A percentile compares a stretch with the other conserved stretches of the same genome.
phyloP scores from a whole-genome alignment of 2,797 vertebrate species.

The Darevskia mixta region DNA sequence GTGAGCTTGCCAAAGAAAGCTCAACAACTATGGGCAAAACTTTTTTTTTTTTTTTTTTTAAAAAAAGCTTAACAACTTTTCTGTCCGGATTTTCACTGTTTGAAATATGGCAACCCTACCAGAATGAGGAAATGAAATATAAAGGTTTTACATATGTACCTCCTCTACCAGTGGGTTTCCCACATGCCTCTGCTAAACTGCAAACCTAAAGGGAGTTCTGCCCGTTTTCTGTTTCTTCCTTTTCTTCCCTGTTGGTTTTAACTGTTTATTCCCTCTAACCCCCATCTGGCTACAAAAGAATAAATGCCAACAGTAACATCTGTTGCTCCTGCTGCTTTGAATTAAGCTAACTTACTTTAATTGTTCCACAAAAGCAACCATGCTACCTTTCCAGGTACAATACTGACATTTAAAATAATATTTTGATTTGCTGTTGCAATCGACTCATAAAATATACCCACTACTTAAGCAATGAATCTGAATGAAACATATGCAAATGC shows the following conservation, averaged over 20 bases:
- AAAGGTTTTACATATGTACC: not conserved
- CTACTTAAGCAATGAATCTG: constrained; percentile 27
- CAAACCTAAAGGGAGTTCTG: constrained; percentile 42
- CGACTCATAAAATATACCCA: constrained; percentile 32
- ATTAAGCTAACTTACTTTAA: constrained; percentile 76
- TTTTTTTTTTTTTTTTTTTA: too few species aligned
- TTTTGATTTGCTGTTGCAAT: constrained; percentile 49
- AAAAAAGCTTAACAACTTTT: too few species aligned
- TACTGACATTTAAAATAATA: constrained; percentile 61
- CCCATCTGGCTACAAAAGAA: constrained; percentile 64
- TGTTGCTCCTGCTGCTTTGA: constrained; percentile 74
- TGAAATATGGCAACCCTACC: too few species aligned
- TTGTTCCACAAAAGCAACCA: constrained; percentile 59
- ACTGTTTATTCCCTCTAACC: constrained; percentile 69
- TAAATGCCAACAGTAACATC: constrained; percentile 68
- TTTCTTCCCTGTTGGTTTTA: constrained; percentile 5
- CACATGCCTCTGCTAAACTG: constrained; percentile 11
- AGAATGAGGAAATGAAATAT: not conserved
- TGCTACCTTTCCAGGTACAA: constrained; percentile 66
- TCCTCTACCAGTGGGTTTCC: not conserved
- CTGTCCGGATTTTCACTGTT: too few species aligned
- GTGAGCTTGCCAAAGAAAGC: too few species aligned
- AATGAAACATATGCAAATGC: constrained; percentile 35
- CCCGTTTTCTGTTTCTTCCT: constrained; percentile 32
- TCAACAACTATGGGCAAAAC: too few species aligned